Conservation (phyloP, 2,113 vertebrate species). For the Thamnaconus septentrionalis region DNA sequence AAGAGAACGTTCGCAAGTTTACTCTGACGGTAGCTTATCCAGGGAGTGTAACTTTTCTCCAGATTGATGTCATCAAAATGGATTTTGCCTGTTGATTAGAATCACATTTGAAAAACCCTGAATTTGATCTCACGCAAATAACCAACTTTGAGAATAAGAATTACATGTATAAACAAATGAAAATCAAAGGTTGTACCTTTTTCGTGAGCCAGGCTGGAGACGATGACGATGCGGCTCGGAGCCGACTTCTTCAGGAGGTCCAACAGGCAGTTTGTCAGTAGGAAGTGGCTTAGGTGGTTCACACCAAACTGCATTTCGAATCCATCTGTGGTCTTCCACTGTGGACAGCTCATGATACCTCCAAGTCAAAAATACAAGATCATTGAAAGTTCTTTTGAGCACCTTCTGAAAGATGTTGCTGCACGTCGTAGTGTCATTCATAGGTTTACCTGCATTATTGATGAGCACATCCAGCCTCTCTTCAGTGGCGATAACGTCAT, state of each 20-base stretch:
- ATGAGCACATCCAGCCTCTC: conserved; percentile 70
- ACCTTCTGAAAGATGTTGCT: no score
- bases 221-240: conserved; percentile 73
- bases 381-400: not conserved
- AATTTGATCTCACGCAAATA: no score
- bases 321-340: conserved; percentile 73
- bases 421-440: no score
- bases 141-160: no score
- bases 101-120: no score
- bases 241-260: conserved; percentile 71
- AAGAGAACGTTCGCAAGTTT: conserved; percentile 79
- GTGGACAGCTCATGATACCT: conserved; percentile 78
- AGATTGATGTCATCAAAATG: conserved; percentile 77
- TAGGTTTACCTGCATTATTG: conserved; percentile 73
- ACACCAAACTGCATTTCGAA: conserved; percentile 82
- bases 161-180: no score
- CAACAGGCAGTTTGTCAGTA: conserved; percentile 74
- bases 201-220: conserved; percentile 72
- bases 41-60: conserved; percentile 58
- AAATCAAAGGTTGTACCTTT: conserved; percentile 44
- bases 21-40: conserved; percentile 70
- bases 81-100: conserved; percentile 62
- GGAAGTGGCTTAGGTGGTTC: conserved; percentile 79
- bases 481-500: conserved; percentile 57
- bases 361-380: not conserved